Evolutionary conservation across 92 coral and sea anemone species (phyloP).

Genomic region (Bergia sp.): DNA sequence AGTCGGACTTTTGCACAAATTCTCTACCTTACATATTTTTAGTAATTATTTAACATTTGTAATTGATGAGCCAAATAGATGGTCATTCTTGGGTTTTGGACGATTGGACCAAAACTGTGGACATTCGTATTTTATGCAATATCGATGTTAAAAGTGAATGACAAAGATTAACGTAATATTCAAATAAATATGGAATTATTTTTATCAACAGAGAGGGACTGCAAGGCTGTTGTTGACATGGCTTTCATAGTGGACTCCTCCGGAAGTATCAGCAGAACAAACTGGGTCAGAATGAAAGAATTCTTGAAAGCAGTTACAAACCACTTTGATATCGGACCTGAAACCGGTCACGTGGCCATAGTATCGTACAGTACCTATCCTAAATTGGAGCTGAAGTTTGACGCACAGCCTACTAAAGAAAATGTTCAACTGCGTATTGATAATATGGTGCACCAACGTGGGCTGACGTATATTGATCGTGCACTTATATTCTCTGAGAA

Average conservation of each 20-base stretch:
- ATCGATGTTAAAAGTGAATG: no score
- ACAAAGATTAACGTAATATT: no score
- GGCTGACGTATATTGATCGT: constrained; percentile 12
- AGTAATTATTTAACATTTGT: no score
- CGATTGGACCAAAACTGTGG: no score
- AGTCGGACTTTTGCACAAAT: no score
- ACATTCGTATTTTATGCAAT: no score
- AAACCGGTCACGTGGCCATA: constrained; percentile 26
- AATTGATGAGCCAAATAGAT: no score
- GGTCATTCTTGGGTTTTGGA: no score
- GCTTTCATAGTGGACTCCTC: constrained; percentile 27
- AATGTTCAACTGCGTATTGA: constrained; percentile 6
- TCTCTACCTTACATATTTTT: no score
- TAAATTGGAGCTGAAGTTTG: constrained; percentile 14
- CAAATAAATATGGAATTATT: neutral
- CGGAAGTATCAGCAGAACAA: constrained; percentile 17
- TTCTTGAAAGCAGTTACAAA: constrained; percentile 11
- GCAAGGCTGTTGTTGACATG: constrained; percentile 10
- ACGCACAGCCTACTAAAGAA: constrained; percentile 12
- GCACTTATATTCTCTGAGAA: neutral
- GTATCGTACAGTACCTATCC: constrained; percentile 17
- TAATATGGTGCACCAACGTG: neutral
- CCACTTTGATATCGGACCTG: constrained; percentile 31
- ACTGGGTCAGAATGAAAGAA: constrained; percentile 22
- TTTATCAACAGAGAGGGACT: constrained; percentile 24